phyloP scores from a whole-genome alignment of 2,113 vertebrate genomes.

The Pyrgilauda ruficollis region DNA sequence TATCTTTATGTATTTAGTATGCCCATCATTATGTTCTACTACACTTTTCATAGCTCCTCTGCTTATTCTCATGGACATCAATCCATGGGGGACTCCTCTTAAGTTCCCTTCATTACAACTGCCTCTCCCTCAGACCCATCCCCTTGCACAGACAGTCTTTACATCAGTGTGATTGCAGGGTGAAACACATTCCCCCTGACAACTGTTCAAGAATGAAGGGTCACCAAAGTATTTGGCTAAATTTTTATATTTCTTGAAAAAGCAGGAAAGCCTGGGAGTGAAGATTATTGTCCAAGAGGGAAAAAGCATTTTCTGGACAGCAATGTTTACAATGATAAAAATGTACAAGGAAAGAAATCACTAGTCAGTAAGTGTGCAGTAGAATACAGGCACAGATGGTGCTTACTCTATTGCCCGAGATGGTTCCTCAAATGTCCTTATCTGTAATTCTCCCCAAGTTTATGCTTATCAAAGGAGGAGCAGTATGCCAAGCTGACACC shows the following conservation, averaged over 20 bases:
- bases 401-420: not conserved
- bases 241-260: not conserved
- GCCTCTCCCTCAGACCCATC: not conserved
- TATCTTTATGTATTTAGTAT: not conserved
- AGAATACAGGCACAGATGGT: not conserved
- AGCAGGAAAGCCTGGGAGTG: not conserved
- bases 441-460: not conserved
- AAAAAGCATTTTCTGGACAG: not conserved
- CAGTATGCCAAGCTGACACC: not conserved
- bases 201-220: not conserved
- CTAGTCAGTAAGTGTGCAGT: fast-evolving
- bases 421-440: not conserved
- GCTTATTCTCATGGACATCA: not conserved
- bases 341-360: not conserved
- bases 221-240: not conserved
- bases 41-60: not conserved
- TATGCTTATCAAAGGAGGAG: not conserved
- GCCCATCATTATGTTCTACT: not conserved
- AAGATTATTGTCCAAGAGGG: not conserved
- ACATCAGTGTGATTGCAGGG: not conserved
- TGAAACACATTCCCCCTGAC: not conserved
- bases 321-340: not conserved
- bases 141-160: not conserved
- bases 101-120: not conserved
- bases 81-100: not conserved